These are phyloP conservation scores for Cylas formicarius DNA, from an alignment of 1,140 invertebrate genomes.

Conservation along the genomic window DNA sequence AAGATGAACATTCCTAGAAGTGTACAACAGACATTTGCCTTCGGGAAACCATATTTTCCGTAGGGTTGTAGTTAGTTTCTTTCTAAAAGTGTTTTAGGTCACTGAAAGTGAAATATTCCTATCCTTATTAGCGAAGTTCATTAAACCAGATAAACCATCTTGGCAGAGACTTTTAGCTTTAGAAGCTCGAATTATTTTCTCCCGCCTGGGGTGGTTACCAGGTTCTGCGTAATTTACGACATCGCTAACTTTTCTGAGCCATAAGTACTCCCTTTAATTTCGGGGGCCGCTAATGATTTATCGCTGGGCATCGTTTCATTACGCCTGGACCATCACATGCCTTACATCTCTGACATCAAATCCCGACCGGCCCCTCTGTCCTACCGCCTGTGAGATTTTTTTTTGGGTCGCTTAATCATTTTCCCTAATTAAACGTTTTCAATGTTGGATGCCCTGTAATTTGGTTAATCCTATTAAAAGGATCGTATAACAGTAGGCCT, in stretches of 20 bases:
- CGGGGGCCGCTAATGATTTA: too few species aligned
- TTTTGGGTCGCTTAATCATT: conserved; percentile 11
- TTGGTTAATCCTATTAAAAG: conserved; percentile 36
- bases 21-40: conserved; percentile 53
- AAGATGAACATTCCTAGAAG: conserved; percentile 52
- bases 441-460: conserved; percentile 28
- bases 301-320: too few species aligned
- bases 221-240: too few species aligned
- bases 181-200: too few species aligned
- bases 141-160: conserved; percentile 90
- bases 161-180: conserved; percentile 94
- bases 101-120: conserved; percentile 99
- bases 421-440: conserved; percentile 33
- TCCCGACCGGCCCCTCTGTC: too few species aligned
- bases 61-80: conserved; percentile 13
- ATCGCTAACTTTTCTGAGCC: too few species aligned
- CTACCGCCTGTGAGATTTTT: too few species aligned
- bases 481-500: conserved; percentile 32
- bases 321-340: too few species aligned
- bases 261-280: too few species aligned
- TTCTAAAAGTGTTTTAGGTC: conserved; percentile 55
- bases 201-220: too few species aligned
- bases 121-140: conserved; percentile 92
- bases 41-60: conserved; percentile 93
- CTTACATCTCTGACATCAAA: too few species aligned